phyloP scores from a whole-genome alignment of 2,797 vertebrate genomes.

The Dendrocincla tyrannina region DNA sequence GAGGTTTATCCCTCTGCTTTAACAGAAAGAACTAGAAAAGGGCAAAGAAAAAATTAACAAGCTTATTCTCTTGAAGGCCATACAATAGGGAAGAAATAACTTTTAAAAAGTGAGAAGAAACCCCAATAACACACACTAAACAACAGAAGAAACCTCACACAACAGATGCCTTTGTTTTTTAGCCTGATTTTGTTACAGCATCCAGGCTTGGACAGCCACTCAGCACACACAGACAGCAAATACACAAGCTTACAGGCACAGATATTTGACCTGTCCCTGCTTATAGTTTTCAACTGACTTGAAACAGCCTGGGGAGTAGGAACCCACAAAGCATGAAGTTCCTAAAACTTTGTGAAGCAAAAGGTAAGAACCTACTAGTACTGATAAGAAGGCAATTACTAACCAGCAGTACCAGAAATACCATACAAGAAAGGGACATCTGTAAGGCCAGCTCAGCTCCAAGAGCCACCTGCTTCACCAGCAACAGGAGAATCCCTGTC shows the following conservation, averaged over 20 bases:
- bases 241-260: fast-evolving
- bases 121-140: background rate
- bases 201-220: background rate
- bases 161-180: background rate
- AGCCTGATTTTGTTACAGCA: background rate
- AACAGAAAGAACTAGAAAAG: background rate
- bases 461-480: background rate
- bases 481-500: background rate
- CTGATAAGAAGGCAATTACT: background rate
- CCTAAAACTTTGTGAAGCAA: background rate
- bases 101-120: background rate
- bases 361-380: background rate
- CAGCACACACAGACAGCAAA: background rate
- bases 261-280: background rate
- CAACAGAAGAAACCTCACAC: background rate
- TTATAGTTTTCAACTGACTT: background rate
- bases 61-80: background rate
- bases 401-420: background rate
- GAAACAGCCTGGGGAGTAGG: background rate
- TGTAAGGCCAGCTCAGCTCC: background rate
- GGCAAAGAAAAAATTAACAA: background rate
- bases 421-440: background rate
- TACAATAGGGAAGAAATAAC: background rate
- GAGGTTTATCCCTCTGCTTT: background rate
- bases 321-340: background rate